These are phyloP conservation scores for Tachyglossus aculeatus DNA, from an alignment of 2,797 vertebrate genomes.

Conservation along the genomic window DNA sequence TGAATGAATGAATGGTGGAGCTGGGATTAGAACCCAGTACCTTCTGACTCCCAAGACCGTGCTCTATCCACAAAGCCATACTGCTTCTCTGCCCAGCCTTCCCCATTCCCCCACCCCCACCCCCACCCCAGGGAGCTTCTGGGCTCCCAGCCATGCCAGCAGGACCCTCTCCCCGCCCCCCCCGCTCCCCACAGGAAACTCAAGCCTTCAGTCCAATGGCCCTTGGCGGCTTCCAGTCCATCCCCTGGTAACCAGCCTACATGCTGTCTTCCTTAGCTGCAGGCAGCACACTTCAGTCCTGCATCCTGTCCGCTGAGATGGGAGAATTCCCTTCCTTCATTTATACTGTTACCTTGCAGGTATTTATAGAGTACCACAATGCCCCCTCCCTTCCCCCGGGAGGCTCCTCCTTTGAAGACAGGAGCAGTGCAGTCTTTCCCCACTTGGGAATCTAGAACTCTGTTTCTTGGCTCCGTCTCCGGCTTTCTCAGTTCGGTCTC, in stretches of 20 bases:
- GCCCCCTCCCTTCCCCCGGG: constrained; percentile 31
- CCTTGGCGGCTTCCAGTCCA: not conserved
- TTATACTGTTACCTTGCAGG: constrained; percentile 73
- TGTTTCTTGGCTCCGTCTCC: too few species aligned
- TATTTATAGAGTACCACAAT: constrained; percentile 70
- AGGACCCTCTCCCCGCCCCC: not conserved
- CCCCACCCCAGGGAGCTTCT: not conserved
- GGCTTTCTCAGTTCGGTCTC: too few species aligned
- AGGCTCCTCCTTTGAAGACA: constrained; percentile 63
- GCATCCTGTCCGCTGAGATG: constrained; percentile 68
- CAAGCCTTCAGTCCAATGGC: not conserved
- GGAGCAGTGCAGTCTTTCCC: constrained; percentile 58
- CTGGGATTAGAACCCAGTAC: too few species aligned
- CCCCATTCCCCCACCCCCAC: too few species aligned
- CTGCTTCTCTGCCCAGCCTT: too few species aligned
- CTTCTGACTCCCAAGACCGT: too few species aligned
- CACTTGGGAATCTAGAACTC: too few species aligned
- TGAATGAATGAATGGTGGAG: too few species aligned
- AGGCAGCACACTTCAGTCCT: constrained; percentile 70
- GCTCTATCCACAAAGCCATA: too few species aligned
- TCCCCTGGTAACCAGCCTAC: constrained; percentile 36
- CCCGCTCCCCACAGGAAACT: not conserved
- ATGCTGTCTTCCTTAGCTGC: constrained; percentile 66
- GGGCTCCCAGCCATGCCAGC: not conserved
- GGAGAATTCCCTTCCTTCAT: constrained; percentile 69